Percentiles rank a stretch among this genome's conserved stretches.
Conservation (phyloP, 2,113 vertebrate genomes). For the Pimephales promelas region DNA sequence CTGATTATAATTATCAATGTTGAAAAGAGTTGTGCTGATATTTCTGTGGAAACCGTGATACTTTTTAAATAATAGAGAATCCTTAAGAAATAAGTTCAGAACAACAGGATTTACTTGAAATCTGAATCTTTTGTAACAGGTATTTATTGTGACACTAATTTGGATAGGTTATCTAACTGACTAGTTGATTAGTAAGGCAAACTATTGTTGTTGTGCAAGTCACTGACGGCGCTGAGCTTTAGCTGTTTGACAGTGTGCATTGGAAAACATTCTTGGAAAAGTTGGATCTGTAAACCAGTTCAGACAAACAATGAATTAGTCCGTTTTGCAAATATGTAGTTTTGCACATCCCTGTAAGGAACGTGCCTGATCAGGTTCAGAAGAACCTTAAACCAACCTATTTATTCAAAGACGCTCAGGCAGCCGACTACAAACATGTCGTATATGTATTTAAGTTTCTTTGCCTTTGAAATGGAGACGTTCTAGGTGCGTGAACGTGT, state of each 20-base stretch:
- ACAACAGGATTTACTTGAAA: background rate
- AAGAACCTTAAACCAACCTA: background rate
- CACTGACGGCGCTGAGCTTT: background rate
- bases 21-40: background rate
- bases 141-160: background rate
- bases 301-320: background rate
- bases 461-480: background rate
- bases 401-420: background rate
- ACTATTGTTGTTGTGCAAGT: background rate
- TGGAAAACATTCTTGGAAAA: background rate
- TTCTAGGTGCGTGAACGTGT: too few species aligned
- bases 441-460: background rate
- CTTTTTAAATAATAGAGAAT: background rate
- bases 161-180: background rate
- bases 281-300: background rate
- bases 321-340: constrained; percentile 10
- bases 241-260: background rate
- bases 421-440: background rate
- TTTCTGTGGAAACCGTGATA: background rate
- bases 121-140: background rate
- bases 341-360: background rate
- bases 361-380: background rate
- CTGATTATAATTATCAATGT: too few species aligned
- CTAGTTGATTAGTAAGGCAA: background rate
- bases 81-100: background rate